Base-by-base conservation (phyloP, 2,888 invertebrate species). In the Chaetogeoica ovagalla region DNA sequence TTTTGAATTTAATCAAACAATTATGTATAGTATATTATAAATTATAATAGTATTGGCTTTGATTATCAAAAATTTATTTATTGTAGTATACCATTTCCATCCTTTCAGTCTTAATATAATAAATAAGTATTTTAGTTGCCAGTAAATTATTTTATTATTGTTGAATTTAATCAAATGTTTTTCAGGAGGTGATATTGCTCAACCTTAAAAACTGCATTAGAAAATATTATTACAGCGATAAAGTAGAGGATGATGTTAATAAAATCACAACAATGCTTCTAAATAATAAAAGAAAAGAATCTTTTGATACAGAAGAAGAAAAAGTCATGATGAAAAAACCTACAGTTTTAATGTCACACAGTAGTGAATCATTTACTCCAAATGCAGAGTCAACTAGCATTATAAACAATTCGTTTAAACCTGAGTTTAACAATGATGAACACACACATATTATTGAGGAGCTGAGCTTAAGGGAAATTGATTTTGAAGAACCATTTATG, bases 111-210 rank as follows among this genome's bases (percentile, higher is more conserved):
- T 43, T 43, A 43, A 3, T 43, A 43, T 43, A 9, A 43, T 43
- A 9, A 43, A 7, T 43, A 43, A 5, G 9, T 43, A 43, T 9
- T 43, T 7, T 43, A 43, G 43, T 43, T 43, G 9, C 43, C 7
- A 43, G 43, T 43, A 43, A 43, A 43, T 43, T 9, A 43, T 43
- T 15, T 81, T 21, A 19, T 30, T 52, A 30, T 21, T 48, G 17
- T 72, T 19, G 43, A 60, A 60, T 48, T 23, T 11, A 72, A 72
- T 23, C 23, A 37, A 73, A 52, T 13, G 37, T 4, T 65, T 79
- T 82, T 81, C 59, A 83, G 83, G 83, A 83, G 30, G 82, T 66
- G 30, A 79, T 82, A 48, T 17, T 82, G 39, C 65, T 66, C n/a
- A 68, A 71, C 65, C 60, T 82, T 23, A 77, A 81, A n/a, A 79